A percentile compares a stretch with the other conserved stretches of the same genome.
These are phyloP conservation scores for Subacronicta megacephala DNA, from an alignment of 2,888 invertebrate genomes.

Conservation along the genomic window DNA sequence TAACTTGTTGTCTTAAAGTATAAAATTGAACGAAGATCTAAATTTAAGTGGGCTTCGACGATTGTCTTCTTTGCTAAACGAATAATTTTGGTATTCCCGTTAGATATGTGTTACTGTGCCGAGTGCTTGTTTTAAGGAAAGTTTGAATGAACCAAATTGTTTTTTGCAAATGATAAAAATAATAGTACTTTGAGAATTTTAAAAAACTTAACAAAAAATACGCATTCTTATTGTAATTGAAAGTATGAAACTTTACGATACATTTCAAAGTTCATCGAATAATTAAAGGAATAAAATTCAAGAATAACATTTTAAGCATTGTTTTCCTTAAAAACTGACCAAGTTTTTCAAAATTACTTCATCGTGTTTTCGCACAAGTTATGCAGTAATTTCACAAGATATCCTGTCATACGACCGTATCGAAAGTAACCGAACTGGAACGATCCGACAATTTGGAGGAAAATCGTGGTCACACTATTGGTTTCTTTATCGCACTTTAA, in stretches of 20 bases:
- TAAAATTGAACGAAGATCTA: slow-evolving; percentile 50
- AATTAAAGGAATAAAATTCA: background rate
- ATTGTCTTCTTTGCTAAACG: slow-evolving; percentile 76
- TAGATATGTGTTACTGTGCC: slow-evolving; percentile 57
- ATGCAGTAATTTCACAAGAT: slow-evolving; percentile 45
- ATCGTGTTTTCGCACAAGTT: slow-evolving; percentile 13
- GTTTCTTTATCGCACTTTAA: slow-evolving; percentile 43
- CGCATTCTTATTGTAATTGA: too few relatives aligned
- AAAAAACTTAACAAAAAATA: too few relatives aligned
- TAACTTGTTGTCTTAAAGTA: slow-evolving; percentile 40
- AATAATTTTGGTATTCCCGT: slow-evolving; percentile 74
- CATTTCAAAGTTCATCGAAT: background rate
- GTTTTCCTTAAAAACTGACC: background rate
- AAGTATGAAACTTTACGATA: too few relatives aligned
- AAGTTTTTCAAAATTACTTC: slow-evolving; percentile 25
- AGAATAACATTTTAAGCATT: background rate
- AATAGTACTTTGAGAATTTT: too few relatives aligned
- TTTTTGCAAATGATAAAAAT: background rate
- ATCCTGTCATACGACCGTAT: slow-evolving; percentile 42
- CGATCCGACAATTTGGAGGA: slow-evolving; percentile 30
- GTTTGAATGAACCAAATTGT: background rate
- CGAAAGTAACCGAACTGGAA: slow-evolving; percentile 49
- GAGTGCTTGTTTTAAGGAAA: slow-evolving; percentile 21
- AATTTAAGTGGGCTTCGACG: slow-evolving; percentile 74
- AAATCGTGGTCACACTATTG: slow-evolving; percentile 25